Evolutionary conservation across 1,140 invertebrate species (phyloP).

Genomic region (Aphis gossypii): DNA sequence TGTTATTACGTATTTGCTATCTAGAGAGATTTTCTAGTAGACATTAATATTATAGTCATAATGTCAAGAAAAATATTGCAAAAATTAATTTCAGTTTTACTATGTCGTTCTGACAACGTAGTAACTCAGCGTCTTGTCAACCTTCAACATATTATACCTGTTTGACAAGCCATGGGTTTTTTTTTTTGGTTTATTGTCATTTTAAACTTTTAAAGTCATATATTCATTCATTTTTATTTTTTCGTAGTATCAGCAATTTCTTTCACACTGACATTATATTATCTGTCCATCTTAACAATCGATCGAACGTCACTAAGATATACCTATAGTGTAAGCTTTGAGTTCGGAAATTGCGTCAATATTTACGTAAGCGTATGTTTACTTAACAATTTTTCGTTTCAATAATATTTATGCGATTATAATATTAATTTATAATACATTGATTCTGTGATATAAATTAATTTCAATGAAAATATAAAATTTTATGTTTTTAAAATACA

Average conservation of each 20-base stretch:
- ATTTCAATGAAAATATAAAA: background rate
- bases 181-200: slow-evolving; percentile 9
- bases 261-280: background rate
- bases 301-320: background rate
- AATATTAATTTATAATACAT: background rate
- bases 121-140: background rate
- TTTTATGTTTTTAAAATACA: no score
- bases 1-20: background rate
- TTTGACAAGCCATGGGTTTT: slow-evolving; percentile 23
- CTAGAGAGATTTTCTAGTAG: background rate
- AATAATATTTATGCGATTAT: background rate
- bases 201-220: background rate
- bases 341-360: background rate
- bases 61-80: background rate
- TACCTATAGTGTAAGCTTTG: background rate
- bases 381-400: background rate
- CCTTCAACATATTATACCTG: background rate
- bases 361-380: background rate
- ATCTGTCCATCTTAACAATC: background rate
- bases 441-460: background rate
- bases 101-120: background rate
- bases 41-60: background rate
- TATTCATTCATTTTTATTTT: slow-evolving; percentile 18
- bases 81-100: slow-evolving; percentile 1
- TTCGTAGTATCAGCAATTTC: background rate